These are phyloP conservation scores for Ptyas mucosa DNA, from an alignment of 2,113 vertebrate genomes.

Conservation along the genomic window DNA sequence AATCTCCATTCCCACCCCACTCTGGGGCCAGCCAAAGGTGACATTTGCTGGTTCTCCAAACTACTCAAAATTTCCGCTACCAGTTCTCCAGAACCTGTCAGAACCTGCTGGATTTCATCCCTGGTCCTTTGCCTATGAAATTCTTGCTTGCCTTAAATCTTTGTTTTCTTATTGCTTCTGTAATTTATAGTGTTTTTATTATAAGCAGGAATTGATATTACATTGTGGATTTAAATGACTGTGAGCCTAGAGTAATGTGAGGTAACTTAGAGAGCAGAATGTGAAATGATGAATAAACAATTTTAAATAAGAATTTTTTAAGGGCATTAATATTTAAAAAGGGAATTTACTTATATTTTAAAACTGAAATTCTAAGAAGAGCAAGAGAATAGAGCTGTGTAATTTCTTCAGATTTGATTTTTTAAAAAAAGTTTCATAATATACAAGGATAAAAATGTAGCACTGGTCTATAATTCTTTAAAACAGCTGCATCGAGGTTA, in stretches of 20 bases:
- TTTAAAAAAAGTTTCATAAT: background rate
- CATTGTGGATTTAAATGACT: background rate
- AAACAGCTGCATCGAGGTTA: background rate
- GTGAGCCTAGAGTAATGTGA: background rate
- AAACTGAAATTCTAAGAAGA: background rate
- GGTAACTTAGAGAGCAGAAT: background rate
- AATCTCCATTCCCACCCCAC: too few species aligned
- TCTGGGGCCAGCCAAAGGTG: too few species aligned
- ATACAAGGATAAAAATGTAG: background rate
- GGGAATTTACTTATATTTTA: background rate
- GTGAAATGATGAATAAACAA: background rate
- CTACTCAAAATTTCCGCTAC: too few species aligned
- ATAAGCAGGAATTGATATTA: background rate
- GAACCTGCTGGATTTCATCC: too few species aligned
- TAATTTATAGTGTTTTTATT: background rate
- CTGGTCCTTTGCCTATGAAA: background rate
- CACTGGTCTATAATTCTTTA: background rate
- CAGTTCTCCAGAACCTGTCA: too few species aligned
- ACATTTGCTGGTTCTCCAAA: too few species aligned
- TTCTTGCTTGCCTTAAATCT: background rate
- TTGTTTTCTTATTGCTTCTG: background rate
- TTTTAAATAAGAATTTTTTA: background rate
- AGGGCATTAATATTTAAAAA: background rate
- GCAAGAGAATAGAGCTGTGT: background rate
- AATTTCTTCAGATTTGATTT: background rate